Conservation (phyloP, 2,888 invertebrate species). For the Eupithecia inturbata region DNA sequence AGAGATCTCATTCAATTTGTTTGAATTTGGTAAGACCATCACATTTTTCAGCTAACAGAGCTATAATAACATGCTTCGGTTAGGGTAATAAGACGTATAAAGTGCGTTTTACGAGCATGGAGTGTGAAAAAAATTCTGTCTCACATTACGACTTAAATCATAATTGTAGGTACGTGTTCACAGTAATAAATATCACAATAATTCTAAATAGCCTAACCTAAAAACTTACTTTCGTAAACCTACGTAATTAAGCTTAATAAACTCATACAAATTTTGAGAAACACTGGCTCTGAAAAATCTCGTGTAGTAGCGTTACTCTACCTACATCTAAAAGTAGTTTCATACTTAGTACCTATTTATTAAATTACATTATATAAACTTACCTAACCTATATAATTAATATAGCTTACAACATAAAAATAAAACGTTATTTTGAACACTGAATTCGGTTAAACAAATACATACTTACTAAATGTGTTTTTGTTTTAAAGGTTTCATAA, state of each 20-base stretch:
- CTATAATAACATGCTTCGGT: no score
- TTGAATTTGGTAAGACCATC: no score
- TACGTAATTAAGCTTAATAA: background rate
- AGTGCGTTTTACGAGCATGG: no score
- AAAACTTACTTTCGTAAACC: background rate
- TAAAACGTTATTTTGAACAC: background rate
- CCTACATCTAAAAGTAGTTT: background rate
- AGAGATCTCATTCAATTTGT: no score
- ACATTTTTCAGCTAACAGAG: no score
- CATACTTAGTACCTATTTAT: background rate
- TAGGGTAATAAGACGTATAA: no score
- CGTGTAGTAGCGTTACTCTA: background rate
- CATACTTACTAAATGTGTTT: no score
- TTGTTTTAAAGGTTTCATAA: background rate
- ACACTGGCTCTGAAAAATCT: constrained; percentile 8
- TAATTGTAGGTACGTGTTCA: background rate
- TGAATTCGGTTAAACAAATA: background rate
- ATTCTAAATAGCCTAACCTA: background rate
- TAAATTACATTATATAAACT: background rate
- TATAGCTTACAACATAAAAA: no score
- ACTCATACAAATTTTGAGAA: constrained; percentile 13
- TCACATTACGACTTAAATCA: background rate
- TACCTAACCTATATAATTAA: background rate
- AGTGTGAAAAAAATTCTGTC: no score
- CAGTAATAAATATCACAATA: constrained; percentile 14